Evolutionary conservation across 2,113 vertebrate species (phyloP), one percentile per base, ranked within the genome.

Genomic region (Argyrosomus japonicus): DNA sequence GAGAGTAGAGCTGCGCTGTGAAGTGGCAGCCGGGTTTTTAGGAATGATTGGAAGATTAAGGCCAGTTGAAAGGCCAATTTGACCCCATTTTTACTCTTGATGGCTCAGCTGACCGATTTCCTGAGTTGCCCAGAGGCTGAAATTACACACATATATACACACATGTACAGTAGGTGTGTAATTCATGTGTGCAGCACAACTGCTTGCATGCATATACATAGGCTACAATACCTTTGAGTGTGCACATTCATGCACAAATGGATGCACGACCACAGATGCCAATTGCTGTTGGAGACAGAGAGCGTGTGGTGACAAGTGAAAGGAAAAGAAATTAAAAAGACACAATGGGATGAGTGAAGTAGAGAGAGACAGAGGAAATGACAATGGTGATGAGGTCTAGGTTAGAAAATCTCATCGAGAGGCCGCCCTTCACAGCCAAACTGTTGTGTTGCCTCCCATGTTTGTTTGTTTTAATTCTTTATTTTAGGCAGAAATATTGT

Each of bases 1-100:
- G 56, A 86, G 83, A 88, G 91, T 61, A 74, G 74, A 92, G 82
- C 68, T 77, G 73, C 88, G 82, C 73, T 83, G 76, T 68, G 51
- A 53, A 64, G 74, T 1, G 36, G 75, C 79, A 79, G 81, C 86
- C 75, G 1, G 80, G 73, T 84, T 94, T 67, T 93, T 88, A 77
- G 83, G 72, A 93, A 85, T 82, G 89, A 95, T 91, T 92, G 89
- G 83, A 91, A 95, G 92, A 94, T 95, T 93, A 94, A 85, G 77
- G 82, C 82, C 54, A 68, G 63, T 85, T 90, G 91, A 95, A 94
- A 93, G 83, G 92, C 83, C 93, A 94, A 93, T 93, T 94, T 95
- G 93, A 95, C 93, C 94, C 92, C 91, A 84, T 94, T 95, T 94
- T 91, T 71, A 85, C 81, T 69, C 43, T 79, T 79, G 88, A 89